Conservation (phyloP, 2,113 vertebrate genomes). For the Notarius quadriscutis region DNA sequence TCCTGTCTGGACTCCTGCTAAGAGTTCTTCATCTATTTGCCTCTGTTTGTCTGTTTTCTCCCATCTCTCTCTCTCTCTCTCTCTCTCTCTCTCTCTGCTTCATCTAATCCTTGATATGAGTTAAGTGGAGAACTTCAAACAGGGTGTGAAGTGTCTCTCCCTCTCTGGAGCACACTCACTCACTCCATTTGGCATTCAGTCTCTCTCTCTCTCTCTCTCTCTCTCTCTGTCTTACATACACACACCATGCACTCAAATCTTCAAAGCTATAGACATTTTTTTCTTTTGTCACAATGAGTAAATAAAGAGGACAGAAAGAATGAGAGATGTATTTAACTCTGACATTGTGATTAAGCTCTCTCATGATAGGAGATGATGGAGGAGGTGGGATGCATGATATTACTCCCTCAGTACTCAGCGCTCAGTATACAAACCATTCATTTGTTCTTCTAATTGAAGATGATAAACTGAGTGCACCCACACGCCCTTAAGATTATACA, state of each 20-base stretch:
- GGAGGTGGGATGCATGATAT: neutral
- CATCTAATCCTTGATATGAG: slow-evolving; percentile 76
- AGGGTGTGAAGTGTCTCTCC: slow-evolving; percentile 61
- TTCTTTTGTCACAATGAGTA: slow-evolving; percentile 67
- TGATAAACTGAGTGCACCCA: neutral
- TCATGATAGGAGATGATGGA: slow-evolving; percentile 3
- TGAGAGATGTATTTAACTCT: slow-evolving; percentile 15
- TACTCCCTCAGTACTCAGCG: slow-evolving; percentile 24
- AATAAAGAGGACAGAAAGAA: slow-evolving; percentile 62
- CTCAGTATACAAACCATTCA: neutral
- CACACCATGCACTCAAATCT: slow-evolving; percentile 62
- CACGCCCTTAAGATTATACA: neutral
- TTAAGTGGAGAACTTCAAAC: slow-evolving; percentile 73
- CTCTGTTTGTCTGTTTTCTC: slow-evolving; percentile 32
- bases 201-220: slow-evolving; percentile 25
- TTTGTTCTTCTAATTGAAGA: neutral
- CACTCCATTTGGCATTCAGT: neutral
- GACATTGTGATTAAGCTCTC: slow-evolving; percentile 36
- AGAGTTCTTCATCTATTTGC: neutral
- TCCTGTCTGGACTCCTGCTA: neutral
- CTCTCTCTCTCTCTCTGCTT: slow-evolving; percentile 44
- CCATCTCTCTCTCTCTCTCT: slow-evolving; percentile 46
- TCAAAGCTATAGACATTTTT: slow-evolving; percentile 68
- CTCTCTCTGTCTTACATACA: neutral
- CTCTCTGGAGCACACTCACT: slow-evolving; percentile 6